Base-by-base conservation (phyloP, 1,140 invertebrate species). In the Sycophila sp. region DNA sequence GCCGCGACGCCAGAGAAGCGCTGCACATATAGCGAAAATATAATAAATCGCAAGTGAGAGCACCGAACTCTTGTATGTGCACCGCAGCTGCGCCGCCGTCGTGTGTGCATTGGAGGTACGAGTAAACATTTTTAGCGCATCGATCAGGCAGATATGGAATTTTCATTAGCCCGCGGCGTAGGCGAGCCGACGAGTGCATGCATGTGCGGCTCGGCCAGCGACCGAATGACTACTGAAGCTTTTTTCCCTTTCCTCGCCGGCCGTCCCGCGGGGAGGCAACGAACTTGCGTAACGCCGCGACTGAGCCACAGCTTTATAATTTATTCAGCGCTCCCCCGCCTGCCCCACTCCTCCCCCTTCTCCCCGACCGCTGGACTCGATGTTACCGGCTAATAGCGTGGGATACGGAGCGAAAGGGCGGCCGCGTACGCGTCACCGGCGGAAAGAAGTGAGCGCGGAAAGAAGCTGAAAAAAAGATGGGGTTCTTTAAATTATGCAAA, bases 241-340 rank as follows among this genome's bases (percentile, higher is more conserved):
- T 45, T 62, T 30, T 47, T 47, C 28, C 36, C 7, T 45, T 15
- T 32, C 28, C 13, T 2, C 22, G 2, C 40, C 24, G 7, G 8
- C 15, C 15, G 1, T 3, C 24, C 15, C 56, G 6, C 6, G 38
- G 45, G 45, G 28, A 64, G 60, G 45, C 60, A 64, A 64, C 45
- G 60, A 62, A 64, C 45, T 64, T 63, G 45, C 60, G 32, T 63
- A 51, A 64, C 36, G n/a, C 19, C 51, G 24, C 24, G n/a, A n/a
- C 30, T 47, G 11, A 32, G 28, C 45, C 19, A 2, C 42, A 24
- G 49, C 60, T 51, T 64, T 19, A 51, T 64, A 51, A 64, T 13
- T 64, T 64, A 64, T 64, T 64, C 40, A 64, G 17, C 8, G 19
- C 36, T 0, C 8, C 17, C 7, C 11, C 60, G 22, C 55, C 34